Evolutionary conservation across 2,888 invertebrate species (phyloP), one percentile per base, ranked within the genome.

Genomic region (Myopa testacea): DNA sequence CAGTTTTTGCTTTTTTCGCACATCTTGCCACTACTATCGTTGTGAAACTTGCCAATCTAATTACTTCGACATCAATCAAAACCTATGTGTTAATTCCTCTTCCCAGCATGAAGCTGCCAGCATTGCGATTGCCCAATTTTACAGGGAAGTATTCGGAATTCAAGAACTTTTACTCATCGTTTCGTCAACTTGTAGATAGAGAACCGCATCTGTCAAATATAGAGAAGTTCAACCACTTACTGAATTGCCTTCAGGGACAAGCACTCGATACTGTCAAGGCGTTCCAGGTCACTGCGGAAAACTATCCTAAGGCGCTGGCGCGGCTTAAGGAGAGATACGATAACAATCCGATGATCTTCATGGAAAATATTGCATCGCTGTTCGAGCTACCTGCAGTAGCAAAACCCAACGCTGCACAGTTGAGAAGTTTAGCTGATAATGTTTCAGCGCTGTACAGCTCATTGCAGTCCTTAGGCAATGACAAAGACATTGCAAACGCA

Each of bases 251-350:
- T 38, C 26, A n/a, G 38, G 70, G 55, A 7, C 70, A n/a, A 70
- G 70, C 55, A 19, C 4, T 70, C 26, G 55, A 75, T 4, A 78
- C 81, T 6, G 72, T 78, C 7, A 77, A 77, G 50, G 76, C 74
- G 0, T 80, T 81, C 16, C 68, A 68, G 40, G 45, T 45, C 12
- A 68, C 45, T 8, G 40, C 14, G 4, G 70, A 70, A 70, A 70
- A 70, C 26, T 70, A 55, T 19, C 55, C 52, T 34, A 52, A 52
- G 55, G 70, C 70, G 2, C 26, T 26, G 26, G 26, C 26, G 26
- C 26, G 26, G 26, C 26, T 26, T 26, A 26, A 26, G 26, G 26
- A 26, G 26, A 26, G 26, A 26, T 26, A 26, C 26, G 26, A 26
- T 26, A 26, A 26, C 26, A 26, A 26, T 26, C 26, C 26, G 26